Evolutionary conservation across 1,140 invertebrate genomes (phyloP).

Genomic region (Drosophila repleta): DNA sequence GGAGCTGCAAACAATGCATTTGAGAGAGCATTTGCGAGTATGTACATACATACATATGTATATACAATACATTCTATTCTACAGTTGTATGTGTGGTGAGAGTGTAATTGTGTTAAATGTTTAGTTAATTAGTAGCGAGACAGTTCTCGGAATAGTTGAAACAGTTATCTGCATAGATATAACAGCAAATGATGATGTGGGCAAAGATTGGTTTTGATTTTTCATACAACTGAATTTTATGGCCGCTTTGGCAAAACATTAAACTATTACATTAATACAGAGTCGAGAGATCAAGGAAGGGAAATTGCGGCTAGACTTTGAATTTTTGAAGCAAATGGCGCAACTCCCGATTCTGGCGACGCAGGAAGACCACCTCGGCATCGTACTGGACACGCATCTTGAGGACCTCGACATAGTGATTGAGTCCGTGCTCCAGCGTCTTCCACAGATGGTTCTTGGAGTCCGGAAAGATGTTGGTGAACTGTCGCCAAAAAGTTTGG

Average conservation of each 20-base stretch:
- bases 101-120: too few relatives aligned
- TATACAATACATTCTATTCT: too few relatives aligned
- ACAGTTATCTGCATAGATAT: too few relatives aligned
- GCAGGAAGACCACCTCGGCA: slow-evolving; percentile 84
- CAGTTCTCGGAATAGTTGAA: too few relatives aligned
- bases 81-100: too few relatives aligned
- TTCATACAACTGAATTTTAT: slow-evolving; percentile 10
- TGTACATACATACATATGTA: too few relatives aligned
- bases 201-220: too few relatives aligned
- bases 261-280: neutral
- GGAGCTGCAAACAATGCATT: too few relatives aligned
- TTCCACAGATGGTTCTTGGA: slow-evolving; percentile 85
- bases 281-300: neutral
- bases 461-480: slow-evolving; percentile 82
- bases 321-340: slow-evolving; percentile 84
- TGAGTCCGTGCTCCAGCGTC: slow-evolving; percentile 85
- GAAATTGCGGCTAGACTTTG: slow-evolving; percentile 35
- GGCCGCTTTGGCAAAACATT: neutral
- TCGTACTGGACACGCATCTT: slow-evolving; percentile 85
- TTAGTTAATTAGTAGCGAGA: too few relatives aligned
- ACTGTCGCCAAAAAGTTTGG: slow-evolving; percentile 67
- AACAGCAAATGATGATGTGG: too few relatives aligned
- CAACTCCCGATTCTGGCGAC: slow-evolving; percentile 85
- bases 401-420: slow-evolving; percentile 85
- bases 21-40: too few relatives aligned